These are phyloP conservation scores for Urosaurus nigricauda DNA, from an alignment of 2,797 vertebrate species.

Conservation along the genomic window DNA sequence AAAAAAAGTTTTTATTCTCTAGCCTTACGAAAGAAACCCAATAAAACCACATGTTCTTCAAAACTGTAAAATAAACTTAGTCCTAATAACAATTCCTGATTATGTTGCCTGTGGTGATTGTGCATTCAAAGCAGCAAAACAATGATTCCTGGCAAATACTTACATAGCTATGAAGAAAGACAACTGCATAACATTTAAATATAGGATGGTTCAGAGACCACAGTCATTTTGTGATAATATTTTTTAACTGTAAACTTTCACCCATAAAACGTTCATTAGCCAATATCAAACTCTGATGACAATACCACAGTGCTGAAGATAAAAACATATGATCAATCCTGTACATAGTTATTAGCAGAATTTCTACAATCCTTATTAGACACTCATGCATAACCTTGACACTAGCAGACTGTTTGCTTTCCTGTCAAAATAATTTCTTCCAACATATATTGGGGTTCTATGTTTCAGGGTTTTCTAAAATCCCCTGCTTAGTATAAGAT, in stretches of 20 bases:
- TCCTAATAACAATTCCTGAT: slow-evolving; percentile 45
- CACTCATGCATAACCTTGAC: neutral
- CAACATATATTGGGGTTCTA: neutral
- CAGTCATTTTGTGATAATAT: neutral
- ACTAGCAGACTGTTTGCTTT: neutral
- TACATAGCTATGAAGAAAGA: neutral
- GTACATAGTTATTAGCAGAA: neutral
- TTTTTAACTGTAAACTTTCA: neutral
- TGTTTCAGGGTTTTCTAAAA: neutral
- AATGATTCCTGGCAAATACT: neutral
- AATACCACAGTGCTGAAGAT: neutral
- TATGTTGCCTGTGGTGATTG: slow-evolving; percentile 38
- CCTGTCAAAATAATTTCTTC: neutral
- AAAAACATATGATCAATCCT: neutral
- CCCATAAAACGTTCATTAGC: neutral
- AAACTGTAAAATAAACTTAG: slow-evolving; percentile 29
- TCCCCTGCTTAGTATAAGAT: neutral
- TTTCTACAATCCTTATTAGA: neutral
- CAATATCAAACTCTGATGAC: neutral
- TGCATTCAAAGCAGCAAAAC: neutral
- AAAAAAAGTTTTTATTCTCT: slow-evolving; percentile 32
- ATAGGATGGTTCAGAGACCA: neutral
- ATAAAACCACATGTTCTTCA: slow-evolving; percentile 34
- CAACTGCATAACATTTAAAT: neutral
- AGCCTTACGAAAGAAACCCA: slow-evolving; percentile 31